phyloP scores from a whole-genome alignment of 2,888 invertebrate genomes.

The Corbicula japonica region DNA sequence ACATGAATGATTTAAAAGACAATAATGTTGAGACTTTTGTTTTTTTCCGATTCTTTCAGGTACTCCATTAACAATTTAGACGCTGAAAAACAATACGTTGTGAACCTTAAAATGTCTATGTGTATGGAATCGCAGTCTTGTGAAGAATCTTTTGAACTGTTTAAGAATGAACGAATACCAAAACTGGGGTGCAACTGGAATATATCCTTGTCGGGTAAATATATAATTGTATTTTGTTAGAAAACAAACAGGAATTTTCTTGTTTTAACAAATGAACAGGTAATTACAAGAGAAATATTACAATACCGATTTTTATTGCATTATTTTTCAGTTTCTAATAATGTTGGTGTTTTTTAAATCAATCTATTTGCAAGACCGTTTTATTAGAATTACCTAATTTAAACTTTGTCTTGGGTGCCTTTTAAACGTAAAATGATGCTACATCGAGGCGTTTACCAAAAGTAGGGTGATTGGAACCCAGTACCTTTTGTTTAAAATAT shows the following conservation, averaged over 20 bases:
- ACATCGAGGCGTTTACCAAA: too few relatives aligned
- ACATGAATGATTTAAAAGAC: too few relatives aligned
- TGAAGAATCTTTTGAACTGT: conserved; percentile 40
- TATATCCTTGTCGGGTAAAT: conserved; percentile 37
- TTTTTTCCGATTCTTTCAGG: conserved; percentile 42
- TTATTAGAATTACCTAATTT: too few relatives aligned
- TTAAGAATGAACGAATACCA: conserved; percentile 48
- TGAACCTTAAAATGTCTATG: conserved; percentile 53
- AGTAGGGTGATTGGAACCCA: too few relatives aligned
- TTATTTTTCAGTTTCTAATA: too few relatives aligned
- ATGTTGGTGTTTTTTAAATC: too few relatives aligned
- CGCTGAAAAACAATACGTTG: conserved; percentile 50
- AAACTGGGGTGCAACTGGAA: conserved; percentile 58
- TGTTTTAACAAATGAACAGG: neutral
- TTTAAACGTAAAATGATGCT: too few relatives aligned
- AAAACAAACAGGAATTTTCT: neutral
- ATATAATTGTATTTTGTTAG: neutral
- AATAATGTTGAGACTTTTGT: too few relatives aligned
- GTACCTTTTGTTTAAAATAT: too few relatives aligned
- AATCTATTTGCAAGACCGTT: too few relatives aligned
- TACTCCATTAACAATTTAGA: conserved; percentile 52
- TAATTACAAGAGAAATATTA: neutral
- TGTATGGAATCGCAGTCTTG: conserved; percentile 57
- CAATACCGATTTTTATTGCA: neutral
- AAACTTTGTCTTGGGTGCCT: too few relatives aligned